Evolutionary conservation across 2,113 vertebrate genomes (phyloP).

Genomic region (Piprites chloris): DNA sequence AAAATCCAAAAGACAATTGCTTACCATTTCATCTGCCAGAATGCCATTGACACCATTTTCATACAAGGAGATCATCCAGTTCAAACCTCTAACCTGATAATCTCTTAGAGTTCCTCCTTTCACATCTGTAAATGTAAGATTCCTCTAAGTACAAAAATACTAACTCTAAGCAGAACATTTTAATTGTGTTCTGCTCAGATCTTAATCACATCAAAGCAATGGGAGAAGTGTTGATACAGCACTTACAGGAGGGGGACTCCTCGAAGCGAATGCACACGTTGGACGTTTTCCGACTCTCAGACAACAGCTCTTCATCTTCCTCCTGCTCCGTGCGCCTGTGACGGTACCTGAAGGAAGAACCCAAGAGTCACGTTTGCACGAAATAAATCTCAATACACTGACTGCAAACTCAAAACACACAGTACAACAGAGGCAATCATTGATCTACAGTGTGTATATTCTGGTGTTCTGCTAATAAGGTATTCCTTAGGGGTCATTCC

Average conservation of each 20-base stretch:
- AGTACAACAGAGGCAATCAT: neutral
- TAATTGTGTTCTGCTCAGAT: neutral
- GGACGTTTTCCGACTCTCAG: slow-evolving; percentile 82
- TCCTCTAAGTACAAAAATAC: slow-evolving; percentile 19
- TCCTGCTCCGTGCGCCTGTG: slow-evolving; percentile 88
- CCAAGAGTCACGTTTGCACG: neutral
- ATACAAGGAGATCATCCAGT: slow-evolving; percentile 92
- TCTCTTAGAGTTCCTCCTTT: slow-evolving; percentile 86
- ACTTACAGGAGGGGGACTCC: slow-evolving; percentile 88
- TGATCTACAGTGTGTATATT: neutral
- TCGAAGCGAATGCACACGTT: slow-evolving; percentile 86
- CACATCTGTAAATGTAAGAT: slow-evolving; percentile 78
- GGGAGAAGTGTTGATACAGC: neutral
- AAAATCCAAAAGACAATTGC: slow-evolving; percentile 19
- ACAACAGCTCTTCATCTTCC: slow-evolving; percentile 87
- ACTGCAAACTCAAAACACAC: neutral
- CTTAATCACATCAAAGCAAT: neutral
- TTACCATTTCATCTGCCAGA: slow-evolving; percentile 93
- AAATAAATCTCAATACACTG: neutral
- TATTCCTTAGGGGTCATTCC: neutral
- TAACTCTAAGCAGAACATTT: neutral
- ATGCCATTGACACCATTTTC: slow-evolving; percentile 92
- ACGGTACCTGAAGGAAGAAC: slow-evolving; percentile 74
- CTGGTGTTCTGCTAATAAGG: neutral
- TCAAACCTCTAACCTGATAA: slow-evolving; percentile 88